These are phyloP conservation scores for Siniperca scherzeri DNA, from an alignment of 2,797 vertebrate genomes.

Conservation along the genomic window DNA sequence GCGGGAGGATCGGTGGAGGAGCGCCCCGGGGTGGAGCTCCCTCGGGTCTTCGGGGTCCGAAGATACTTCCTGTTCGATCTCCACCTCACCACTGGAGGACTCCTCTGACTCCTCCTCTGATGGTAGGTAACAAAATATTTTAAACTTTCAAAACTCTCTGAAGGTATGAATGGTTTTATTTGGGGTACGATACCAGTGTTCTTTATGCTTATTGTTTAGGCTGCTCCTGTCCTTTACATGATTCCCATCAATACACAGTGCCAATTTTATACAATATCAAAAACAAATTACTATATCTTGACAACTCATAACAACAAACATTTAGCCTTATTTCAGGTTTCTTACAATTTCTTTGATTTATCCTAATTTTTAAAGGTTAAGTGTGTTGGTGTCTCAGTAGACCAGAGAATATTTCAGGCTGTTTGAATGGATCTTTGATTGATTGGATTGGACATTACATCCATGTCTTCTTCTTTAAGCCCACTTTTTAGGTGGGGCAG, in stretches of 20 bases:
- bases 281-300: neutral
- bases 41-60: slow-evolving; percentile 91
- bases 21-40: slow-evolving; percentile 90
- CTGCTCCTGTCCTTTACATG: neutral
- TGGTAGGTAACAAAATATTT: neutral
- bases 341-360: neutral
- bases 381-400: neutral
- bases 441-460: neutral
- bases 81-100: slow-evolving; percentile 92
- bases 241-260: neutral
- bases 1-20: slow-evolving; percentile 89
- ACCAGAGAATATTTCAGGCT: neutral
- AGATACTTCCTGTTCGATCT: slow-evolving; percentile 89
- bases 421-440: neutral
- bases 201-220: neutral
- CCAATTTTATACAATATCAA: neutral
- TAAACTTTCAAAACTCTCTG: neutral
- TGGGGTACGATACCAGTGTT: neutral
- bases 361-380: neutral
- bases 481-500: neutral
- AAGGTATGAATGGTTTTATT: neutral
- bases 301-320: neutral
- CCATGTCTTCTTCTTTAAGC: neutral
- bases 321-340: neutral
- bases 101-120: slow-evolving; percentile 92